Percentiles rank a stretch among this genome's conserved stretches.
These are phyloP conservation scores for Agrochola lota DNA, from an alignment of 2,888 invertebrate genomes.

Conservation along the genomic window DNA sequence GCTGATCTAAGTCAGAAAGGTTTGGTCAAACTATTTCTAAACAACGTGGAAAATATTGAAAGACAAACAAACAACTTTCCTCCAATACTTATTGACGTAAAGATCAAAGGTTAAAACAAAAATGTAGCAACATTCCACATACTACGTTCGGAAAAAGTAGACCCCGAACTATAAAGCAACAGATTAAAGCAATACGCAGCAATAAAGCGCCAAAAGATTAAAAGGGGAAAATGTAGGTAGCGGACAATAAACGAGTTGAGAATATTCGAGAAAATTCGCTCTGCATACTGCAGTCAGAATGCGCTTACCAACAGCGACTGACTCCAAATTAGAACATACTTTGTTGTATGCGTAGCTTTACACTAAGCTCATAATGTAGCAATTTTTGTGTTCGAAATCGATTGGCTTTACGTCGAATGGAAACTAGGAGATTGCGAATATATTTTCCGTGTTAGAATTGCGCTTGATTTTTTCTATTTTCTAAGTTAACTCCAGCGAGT, in stretches of 20 bases:
- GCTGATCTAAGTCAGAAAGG: neutral
- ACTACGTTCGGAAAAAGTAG: slow-evolving; percentile 55
- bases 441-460: slow-evolving; percentile 33
- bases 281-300: slow-evolving; percentile 77
- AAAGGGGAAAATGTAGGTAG: slow-evolving; percentile 66
- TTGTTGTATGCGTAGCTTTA: slow-evolving; percentile 78
- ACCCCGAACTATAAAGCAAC: slow-evolving; percentile 65
- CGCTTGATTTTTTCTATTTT: slow-evolving; percentile 41
- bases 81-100: slow-evolving; percentile 32
- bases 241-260: slow-evolving; percentile 75
- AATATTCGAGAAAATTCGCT: slow-evolving; percentile 77
- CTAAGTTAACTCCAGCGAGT: slow-evolving; percentile 45
- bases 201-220: slow-evolving; percentile 72
- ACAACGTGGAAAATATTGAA: slow-evolving; percentile 23
- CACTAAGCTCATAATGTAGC: slow-evolving; percentile 46
- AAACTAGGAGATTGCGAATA: slow-evolving; percentile 39
- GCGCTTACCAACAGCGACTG: slow-evolving; percentile 73
- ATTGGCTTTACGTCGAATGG: slow-evolving; percentile 35
- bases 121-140: slow-evolving; percentile 52
- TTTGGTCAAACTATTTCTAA: slow-evolving; percentile 16
- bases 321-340: slow-evolving; percentile 83
- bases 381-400: slow-evolving; percentile 47
- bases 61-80: slow-evolving; percentile 7
- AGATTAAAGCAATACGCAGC: slow-evolving; percentile 71
- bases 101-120: slow-evolving; percentile 48